These are phyloP conservation scores for Acipenser oxyrinchus DNA, from an alignment of 2,797 vertebrate species.

Conservation along the genomic window DNA sequence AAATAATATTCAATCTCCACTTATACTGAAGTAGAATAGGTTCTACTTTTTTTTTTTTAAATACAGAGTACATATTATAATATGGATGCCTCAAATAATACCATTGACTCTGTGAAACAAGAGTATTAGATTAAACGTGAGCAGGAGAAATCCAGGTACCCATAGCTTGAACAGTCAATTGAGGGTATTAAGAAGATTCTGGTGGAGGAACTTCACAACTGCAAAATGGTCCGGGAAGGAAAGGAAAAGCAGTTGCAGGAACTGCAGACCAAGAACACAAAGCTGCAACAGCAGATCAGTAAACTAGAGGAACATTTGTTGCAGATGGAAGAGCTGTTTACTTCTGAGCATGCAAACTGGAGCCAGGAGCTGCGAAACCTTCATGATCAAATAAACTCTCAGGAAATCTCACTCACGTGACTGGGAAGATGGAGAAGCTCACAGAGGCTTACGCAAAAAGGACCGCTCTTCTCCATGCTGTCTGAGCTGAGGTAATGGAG, in stretches of 20 bases:
- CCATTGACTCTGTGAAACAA: slow-evolving; percentile 40
- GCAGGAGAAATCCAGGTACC: slow-evolving; percentile 59
- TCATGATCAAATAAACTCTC: too few relatives aligned
- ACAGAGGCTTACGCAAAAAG: too few relatives aligned
- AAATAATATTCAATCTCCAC: too few relatives aligned
- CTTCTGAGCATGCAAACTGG: too few relatives aligned
- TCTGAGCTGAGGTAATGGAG: too few relatives aligned
- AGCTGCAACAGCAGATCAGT: too few relatives aligned
- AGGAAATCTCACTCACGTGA: too few relatives aligned
- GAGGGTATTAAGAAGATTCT: slow-evolving; percentile 62
- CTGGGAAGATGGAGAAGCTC: too few relatives aligned
- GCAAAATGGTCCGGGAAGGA: slow-evolving; percentile 65
- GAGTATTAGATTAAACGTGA: slow-evolving; percentile 61
- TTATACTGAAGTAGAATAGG: too few relatives aligned
- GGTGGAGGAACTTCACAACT: slow-evolving; percentile 69
- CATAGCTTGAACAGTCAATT: slow-evolving; percentile 60
- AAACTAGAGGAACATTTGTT: slow-evolving; percentile 50
- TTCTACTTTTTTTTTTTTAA: slow-evolving; percentile 26
- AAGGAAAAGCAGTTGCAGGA: slow-evolving; percentile 68
- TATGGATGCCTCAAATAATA: slow-evolving; percentile 38
- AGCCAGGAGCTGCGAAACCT: too few relatives aligned
- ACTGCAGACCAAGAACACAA: slow-evolving; percentile 42
- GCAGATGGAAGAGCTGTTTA: slow-evolving; percentile 60
- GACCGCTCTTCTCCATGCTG: too few relatives aligned
- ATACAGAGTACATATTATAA: too few relatives aligned